Conservation (phyloP, 2,797 vertebrate species). For the Tangara arthus region DNA sequence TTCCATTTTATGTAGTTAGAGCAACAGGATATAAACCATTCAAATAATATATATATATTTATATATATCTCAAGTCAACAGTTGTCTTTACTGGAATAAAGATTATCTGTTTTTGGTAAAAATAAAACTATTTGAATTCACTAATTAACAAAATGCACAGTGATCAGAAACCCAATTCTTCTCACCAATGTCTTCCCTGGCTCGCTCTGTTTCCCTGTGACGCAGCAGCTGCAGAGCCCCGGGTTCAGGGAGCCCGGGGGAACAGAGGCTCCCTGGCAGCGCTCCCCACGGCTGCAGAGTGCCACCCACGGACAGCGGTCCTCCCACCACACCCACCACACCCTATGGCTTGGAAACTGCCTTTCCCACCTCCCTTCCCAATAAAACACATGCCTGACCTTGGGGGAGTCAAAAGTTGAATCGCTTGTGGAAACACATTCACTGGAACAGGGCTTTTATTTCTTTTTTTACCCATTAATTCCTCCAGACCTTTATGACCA, state of each 20-base stretch:
- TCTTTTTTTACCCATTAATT: slow-evolving; percentile 29
- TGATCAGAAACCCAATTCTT: slow-evolving; percentile 75
- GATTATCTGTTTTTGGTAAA: slow-evolving; percentile 71
- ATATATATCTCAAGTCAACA: slow-evolving; percentile 64
- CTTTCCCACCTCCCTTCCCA: slow-evolving; percentile 26
- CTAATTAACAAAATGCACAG: slow-evolving; percentile 82
- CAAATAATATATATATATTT: slow-evolving; percentile 51
- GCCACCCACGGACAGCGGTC: neutral
- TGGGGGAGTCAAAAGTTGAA: neutral
- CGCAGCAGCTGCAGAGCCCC: slow-evolving; percentile 31
- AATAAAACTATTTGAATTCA: slow-evolving; percentile 77
- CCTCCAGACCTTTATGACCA: neutral
- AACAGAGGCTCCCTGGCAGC: slow-evolving; percentile 15
- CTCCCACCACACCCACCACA: neutral
- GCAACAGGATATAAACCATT: slow-evolving; percentile 74
- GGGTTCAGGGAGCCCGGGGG: slow-evolving; percentile 40
- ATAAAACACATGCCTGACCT: neutral
- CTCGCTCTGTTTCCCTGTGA: slow-evolving; percentile 39
- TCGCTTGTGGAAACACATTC: neutral
- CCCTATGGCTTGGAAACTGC: slow-evolving; percentile 64
- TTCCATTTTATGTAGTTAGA: slow-evolving; percentile 72
- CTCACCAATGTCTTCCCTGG: slow-evolving; percentile 49
- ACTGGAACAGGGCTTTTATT: neutral
- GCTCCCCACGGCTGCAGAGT: slow-evolving; percentile 41
- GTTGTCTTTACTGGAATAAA: slow-evolving; percentile 72